These are phyloP conservation scores for Ondatra zibethicus DNA, from an alignment of 2,113 vertebrate species.

Conservation along the genomic window DNA sequence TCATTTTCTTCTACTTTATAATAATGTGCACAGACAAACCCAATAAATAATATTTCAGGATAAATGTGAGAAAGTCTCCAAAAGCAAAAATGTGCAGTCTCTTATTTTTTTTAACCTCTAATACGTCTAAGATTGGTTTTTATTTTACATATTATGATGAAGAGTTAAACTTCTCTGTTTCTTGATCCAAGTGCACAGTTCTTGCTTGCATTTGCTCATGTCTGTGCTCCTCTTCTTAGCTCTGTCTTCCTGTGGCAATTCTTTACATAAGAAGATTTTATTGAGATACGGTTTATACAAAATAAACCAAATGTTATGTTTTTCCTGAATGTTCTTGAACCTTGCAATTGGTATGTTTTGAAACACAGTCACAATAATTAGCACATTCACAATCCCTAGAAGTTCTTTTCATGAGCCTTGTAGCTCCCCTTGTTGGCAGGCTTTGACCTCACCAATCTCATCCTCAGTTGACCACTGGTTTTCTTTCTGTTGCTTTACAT, in stretches of 20 bases:
- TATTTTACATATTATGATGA: not conserved
- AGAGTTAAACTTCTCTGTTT: not conserved
- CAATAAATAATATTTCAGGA: not conserved
- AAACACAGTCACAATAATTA: not conserved
- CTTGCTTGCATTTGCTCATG: not conserved
- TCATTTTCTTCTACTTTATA: not conserved
- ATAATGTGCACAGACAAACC: not conserved
- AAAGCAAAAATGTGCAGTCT: not conserved
- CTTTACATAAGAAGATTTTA: not conserved
- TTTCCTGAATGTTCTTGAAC: not conserved
- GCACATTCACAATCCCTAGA: not conserved
- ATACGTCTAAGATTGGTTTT: not conserved
- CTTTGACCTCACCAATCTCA: not conserved
- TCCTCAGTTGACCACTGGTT: not conserved
- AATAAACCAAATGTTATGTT: not conserved
- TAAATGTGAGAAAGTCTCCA: constrained; percentile 5
- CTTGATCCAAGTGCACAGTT: not conserved
- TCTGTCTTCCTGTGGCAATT: not conserved
- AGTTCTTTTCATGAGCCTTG: not conserved
- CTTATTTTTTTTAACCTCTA: not conserved
- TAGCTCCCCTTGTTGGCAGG: not conserved
- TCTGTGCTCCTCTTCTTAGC: not conserved
- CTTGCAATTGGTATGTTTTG: not conserved
- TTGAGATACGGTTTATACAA: not conserved
- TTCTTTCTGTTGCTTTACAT: not conserved